Evolutionary conservation across 1,140 invertebrate genomes (phyloP), one percentile per base, ranked within the genome.

Genomic region (Zophobas atratus): DNA sequence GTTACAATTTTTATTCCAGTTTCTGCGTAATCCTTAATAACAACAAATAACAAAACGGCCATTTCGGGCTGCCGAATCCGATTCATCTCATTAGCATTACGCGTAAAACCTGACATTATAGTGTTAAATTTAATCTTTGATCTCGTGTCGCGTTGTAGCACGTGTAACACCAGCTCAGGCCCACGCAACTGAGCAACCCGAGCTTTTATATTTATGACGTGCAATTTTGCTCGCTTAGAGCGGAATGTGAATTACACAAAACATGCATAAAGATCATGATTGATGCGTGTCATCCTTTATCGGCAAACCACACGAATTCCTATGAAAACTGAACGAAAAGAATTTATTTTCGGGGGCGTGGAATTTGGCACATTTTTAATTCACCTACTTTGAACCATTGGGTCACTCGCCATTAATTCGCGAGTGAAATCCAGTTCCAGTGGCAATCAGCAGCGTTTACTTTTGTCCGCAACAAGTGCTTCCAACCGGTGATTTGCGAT

Each of bases 371-470:
- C 2, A 6, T 53, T 53, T 8, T 8, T 53, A 2, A 32, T 53
- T 53, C 8, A 3, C 3, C 3, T 46, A 32, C 20, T 53, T 8
- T 53, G 1, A 35, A 60, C 35, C 35, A 60, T 38, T 6, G 8
- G 39, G 57, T 63, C 35, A 39, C 6, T 8, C 43, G 60, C 60
- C 60, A 38, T 67, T 67, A 67, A 67, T 67, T 43, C 20, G n/a
- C 20, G 6, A 60, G 56, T 60, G 56, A 60, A 60, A 60, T 60
- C 43, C 49, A 51, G 20, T 51, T 5, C 20, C 20, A 51, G n/a
- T 51, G 20, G 2, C 49, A 20, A 67, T 67, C 36, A 67, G 36
- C 60, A 67, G 33, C 60, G 33, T 67, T 67, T 67, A 67, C 60
- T 67, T 67, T 57, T 67, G 20, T 67, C 20, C 39, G 39, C 8